Base-by-base conservation (phyloP, 2,888 invertebrate species). In the Chironomus riparius region DNA sequence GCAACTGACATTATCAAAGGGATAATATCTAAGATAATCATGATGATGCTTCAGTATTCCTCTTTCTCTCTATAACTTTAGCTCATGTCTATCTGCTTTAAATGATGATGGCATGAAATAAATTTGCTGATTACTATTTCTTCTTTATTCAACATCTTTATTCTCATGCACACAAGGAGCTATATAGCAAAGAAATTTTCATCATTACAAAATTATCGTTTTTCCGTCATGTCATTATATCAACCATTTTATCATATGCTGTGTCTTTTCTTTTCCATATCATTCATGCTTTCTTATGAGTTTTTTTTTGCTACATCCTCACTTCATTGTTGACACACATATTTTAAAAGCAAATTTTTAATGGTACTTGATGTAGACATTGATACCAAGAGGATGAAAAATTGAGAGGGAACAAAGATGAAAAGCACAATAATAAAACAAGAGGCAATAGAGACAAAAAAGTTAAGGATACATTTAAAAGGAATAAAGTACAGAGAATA, bases 151-250 rank as follows among this genome's bases (percentile, higher is more conserved):
- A 38, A 38, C 10, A 38, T 38, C 38, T 38, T 38, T 18, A 56
- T 18, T 56, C 56, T 56, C 3, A 4, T 18, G 56, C 56, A 56
- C 22, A 24, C 2, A 56, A 56, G n/a, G 50, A 50, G 12, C 15
- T 15, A 18, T 18, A 56, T 56, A 56, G 18, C 5, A 56, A 7
- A 56, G 13, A 50, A 24, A 5, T 56, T 56, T 70, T 47, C 50
- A 69, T 47, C 28, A 24, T n/a, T 13, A 48, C 50, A 56, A 56
- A 56, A 24, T 50, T 56, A 56, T 70, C 70, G 50, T 70, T 70
- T 70, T 70, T 70, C 56, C 70, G 56, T 56, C 70, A 70, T 21
- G 21, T 70, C 56, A 70, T 70, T 48, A 70, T 70, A 28, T 50
- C 15, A 56, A 56, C 70, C 50, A 56, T 50, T 22, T 70, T 24